Conservation (phyloP, 2,888 invertebrate species). For the Cephus spinipes region DNA sequence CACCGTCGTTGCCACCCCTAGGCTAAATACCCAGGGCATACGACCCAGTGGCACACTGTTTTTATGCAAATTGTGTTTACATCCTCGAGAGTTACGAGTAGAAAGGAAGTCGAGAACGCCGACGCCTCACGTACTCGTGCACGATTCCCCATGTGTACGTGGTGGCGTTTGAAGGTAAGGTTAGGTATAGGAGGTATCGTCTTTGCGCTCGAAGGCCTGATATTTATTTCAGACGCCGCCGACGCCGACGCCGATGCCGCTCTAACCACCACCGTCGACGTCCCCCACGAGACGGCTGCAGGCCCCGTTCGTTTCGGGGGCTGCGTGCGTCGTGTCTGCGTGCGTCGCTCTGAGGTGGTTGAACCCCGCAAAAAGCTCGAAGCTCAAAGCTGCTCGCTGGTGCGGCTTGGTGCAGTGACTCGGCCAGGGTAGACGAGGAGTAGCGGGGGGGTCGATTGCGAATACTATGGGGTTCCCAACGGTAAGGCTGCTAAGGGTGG, state of each 20-base stretch:
- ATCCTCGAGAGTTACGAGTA: conserved; percentile 35
- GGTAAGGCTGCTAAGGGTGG: not conserved
- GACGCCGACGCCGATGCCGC: not conserved
- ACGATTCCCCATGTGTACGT: not conserved
- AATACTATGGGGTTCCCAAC: not conserved
- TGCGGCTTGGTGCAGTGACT: conserved; percentile 24
- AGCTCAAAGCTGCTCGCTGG: conserved; percentile 55
- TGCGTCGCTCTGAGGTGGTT: conserved; percentile 56
- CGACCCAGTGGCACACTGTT: conserved; percentile 65
- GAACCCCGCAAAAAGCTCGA: conserved; percentile 61
- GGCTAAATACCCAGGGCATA: conserved; percentile 50
- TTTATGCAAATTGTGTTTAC: conserved; percentile 66
- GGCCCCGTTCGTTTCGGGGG: conserved; percentile 14
- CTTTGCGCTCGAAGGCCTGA: not conserved
- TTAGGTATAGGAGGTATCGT: not conserved
- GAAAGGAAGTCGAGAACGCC: conserved; percentile 5
- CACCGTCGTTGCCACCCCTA: not conserved
- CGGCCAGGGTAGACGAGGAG: not conserved
- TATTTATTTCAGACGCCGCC: not conserved
- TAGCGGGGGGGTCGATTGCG: not conserved
- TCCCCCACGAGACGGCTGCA: not conserved
- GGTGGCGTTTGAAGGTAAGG: not conserved
- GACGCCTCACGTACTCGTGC: not conserved
- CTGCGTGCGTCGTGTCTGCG: conserved; percentile 42
- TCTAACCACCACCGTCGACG: not conserved